Base-by-base conservation (phyloP, 2,113 vertebrate species). In the Leucosticte australis region DNA sequence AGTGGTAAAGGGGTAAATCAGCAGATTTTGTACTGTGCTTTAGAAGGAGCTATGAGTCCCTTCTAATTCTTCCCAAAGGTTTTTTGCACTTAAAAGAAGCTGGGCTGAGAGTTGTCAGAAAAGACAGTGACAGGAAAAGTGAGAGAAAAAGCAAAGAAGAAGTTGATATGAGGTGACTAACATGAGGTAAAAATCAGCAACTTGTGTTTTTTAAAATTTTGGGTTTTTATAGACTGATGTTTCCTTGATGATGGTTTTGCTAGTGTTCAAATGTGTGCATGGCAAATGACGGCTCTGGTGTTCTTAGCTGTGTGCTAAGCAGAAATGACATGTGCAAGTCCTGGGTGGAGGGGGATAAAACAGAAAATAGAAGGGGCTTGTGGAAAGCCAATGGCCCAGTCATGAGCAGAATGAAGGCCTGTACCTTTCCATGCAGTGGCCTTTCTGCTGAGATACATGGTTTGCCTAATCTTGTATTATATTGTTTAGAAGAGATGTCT, bases 161-260 rank as follows among this genome's bases (percentile, higher is more conserved):
- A 52, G 55, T 4, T 73, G 26, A 53, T 76, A n/a, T 1, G 20
- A 60, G 10, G 13, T 69, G 10, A 49, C 6, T 59, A 9, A n/a
- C 27, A 56, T 8, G 39, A 83, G 31, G 13, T 41, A 41, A 83
- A 92, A 88, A 56, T 39, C 27, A 46, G 6, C 9, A 76, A 49
- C 5, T 10, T 53, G 9, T 11, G 11, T 18, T 52, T 76, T 28
- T 27, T 7, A 16, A 55, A 64, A 35, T 41, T n/a, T 52, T 11
- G 21, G 2, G 2, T 0, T 24, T 15, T 35, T 24, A 15, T 13
- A 21, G 8, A 59, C 12, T 39, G 28, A 19, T 14, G 11, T 57
- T 74, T 35, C 20, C 17, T 18, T 41, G 31, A 49, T 37, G 44
- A 64, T 10, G 22, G 30, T 68, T 89, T 68, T 76, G 2, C 22